Percentiles rank a stretch among this genome's conserved stretches.
Conservation (phyloP, 2,113 vertebrate genomes). For the Pica pica region DNA sequence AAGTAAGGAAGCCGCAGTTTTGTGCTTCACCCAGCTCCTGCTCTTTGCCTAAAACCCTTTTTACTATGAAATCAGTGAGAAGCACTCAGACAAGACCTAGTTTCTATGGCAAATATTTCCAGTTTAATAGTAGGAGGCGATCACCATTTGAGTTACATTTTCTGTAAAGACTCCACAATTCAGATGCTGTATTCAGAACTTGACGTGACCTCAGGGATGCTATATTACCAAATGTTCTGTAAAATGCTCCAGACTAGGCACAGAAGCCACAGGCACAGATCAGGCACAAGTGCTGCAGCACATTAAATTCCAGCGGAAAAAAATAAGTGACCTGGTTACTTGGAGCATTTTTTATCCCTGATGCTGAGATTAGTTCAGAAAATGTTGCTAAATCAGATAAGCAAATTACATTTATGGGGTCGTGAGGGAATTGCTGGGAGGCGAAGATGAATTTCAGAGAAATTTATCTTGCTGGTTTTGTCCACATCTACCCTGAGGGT, state of each 20-base stretch:
- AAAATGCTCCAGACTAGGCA: constrained; percentile 40
- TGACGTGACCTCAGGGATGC: neutral
- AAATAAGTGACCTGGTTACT: constrained; percentile 27
- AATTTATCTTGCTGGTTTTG: neutral
- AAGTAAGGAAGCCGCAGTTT: neutral
- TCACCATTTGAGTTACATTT: neutral
- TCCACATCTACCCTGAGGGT: neutral
- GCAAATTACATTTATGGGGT: neutral
- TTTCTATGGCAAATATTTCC: neutral
- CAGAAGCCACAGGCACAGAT: neutral
- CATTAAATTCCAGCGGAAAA: neutral
- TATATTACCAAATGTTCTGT: constrained; percentile 43
- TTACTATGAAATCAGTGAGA: neutral
- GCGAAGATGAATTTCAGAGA: neutral
- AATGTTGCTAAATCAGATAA: neutral
- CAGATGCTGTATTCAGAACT: neutral
- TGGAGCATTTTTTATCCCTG: neutral
- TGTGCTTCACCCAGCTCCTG: neutral
- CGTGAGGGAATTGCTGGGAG: neutral
- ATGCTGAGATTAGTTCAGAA: neutral
- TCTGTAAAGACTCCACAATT: neutral
- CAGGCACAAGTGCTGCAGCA: neutral
- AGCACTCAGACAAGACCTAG: neutral
- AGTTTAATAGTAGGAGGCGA: neutral
- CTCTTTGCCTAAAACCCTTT: neutral